phyloP scores from a whole-genome alignment of 2,113 vertebrate genomes.

The Ranitomeya imitator region DNA sequence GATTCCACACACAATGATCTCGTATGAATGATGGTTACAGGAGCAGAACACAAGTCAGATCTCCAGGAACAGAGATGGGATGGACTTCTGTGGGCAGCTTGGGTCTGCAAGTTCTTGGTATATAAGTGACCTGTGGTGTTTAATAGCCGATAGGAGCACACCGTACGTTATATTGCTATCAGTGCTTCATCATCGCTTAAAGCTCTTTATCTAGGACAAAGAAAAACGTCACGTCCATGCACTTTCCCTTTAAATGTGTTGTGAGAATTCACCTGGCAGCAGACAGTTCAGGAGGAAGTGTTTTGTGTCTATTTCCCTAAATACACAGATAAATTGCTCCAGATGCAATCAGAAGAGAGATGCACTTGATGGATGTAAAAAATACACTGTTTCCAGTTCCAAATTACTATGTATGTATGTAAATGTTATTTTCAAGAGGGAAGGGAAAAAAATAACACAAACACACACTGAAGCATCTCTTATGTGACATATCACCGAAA shows the following conservation, averaged over 20 bases:
- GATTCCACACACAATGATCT: not conserved
- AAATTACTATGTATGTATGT: constrained; percentile 55
- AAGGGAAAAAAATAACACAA: constrained; percentile 23
- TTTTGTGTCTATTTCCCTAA: constrained; percentile 52
- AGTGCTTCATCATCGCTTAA: no score
- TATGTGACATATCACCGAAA: constrained; percentile 9
- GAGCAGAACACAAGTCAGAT: not conserved
- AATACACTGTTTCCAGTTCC: constrained; percentile 31
- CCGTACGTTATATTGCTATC: no score
- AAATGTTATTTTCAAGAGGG: constrained; percentile 48
- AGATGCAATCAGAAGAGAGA: constrained; percentile 49
- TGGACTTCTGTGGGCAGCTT: not conserved
- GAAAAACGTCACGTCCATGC: not conserved
- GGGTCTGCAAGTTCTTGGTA: no score
- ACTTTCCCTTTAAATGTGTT: constrained; percentile 13
- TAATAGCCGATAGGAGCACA: no score
- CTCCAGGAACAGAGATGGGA: not conserved
- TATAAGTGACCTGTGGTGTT: no score
- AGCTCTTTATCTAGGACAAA: not conserved
- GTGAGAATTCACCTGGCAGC: constrained; percentile 40
- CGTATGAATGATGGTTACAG: not conserved
- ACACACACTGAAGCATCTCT: not conserved
- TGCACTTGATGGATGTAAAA: constrained; percentile 44
- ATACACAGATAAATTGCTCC: constrained; percentile 50
- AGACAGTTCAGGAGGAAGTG: constrained; percentile 25